phyloP scores from a whole-genome alignment of 1,140 invertebrate species.

The Dermatophagoides farinae region DNA sequence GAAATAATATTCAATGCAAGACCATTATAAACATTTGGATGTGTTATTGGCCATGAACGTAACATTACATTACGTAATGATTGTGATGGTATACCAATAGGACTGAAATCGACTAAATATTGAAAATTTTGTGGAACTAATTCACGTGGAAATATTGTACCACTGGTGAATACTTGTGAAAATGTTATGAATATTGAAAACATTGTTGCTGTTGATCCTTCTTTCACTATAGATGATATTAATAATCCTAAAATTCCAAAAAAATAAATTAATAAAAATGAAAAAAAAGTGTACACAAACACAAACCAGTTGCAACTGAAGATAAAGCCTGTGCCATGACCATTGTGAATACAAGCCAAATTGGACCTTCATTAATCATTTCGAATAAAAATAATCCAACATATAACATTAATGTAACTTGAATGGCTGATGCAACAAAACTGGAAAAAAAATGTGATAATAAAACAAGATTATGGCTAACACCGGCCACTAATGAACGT shows the following conservation, averaged over 20 bases:
- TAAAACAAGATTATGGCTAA: constrained; percentile 64
- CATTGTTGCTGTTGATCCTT: constrained; percentile 28
- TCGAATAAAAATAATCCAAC: constrained; percentile 62
- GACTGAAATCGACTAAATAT: constrained; percentile 59
- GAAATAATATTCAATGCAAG: constrained; percentile 9
- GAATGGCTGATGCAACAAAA: constrained; percentile 80
- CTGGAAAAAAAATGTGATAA: constrained; percentile 79
- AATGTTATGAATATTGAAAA: constrained; percentile 10
- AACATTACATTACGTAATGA: constrained; percentile 14
- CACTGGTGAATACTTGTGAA: constrained; percentile 22
- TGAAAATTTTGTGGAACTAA: constrained; percentile 65
- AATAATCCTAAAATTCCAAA: constrained; percentile 45
- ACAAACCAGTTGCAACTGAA: constrained; percentile 83
- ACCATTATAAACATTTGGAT: constrained; percentile 21
- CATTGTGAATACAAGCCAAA: constrained; percentile 48
- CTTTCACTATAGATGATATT: constrained; percentile 69
- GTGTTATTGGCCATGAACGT: constrained; percentile 12
- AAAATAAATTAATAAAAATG: background rate
- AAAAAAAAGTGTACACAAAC: constrained; percentile 34
- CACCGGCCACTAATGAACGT: constrained; percentile 68
- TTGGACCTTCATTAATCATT: constrained; percentile 52
- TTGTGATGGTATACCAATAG: constrained; percentile 52
- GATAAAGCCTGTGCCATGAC: constrained; percentile 56
- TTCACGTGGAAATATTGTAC: constrained; percentile 77
- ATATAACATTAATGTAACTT: constrained; percentile 61